These are phyloP conservation scores for Pseudanteris insignis DNA, from an alignment of 2,888 invertebrate genomes.

Conservation along the genomic window DNA sequence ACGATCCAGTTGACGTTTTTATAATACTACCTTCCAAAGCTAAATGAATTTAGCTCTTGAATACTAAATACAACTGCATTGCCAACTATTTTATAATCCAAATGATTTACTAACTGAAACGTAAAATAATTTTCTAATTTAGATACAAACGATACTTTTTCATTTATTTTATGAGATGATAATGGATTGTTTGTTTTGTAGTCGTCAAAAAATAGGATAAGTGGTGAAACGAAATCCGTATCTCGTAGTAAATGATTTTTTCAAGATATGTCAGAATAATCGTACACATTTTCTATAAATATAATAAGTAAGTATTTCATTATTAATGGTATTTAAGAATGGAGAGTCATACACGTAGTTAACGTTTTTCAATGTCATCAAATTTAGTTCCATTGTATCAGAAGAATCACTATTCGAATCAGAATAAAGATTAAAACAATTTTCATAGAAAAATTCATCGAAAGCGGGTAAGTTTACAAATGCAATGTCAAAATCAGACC, in stretches of 20 bases:
- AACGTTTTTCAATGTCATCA: too few species aligned
- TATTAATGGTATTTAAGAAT: too few species aligned
- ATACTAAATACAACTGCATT: constrained; percentile 36
- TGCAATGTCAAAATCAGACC: too few species aligned
- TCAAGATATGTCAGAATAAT: too few species aligned
- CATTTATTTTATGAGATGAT: neutral
- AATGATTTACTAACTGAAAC: constrained; percentile 36
- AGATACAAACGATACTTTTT: constrained; percentile 35
- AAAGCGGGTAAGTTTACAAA: too few species aligned
- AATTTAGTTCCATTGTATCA: too few species aligned
- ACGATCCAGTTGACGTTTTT: neutral
- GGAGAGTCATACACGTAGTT: too few species aligned
- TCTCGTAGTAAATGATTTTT: neutral
- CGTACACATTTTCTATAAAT: too few species aligned
- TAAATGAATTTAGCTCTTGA: neutral
- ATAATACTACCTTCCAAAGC: constrained; percentile 23
- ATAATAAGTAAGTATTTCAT: too few species aligned
- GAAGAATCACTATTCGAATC: too few species aligned
- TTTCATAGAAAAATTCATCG: too few species aligned
- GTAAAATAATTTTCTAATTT: constrained; percentile 41
- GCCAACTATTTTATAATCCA: constrained; percentile 25
- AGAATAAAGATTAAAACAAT: too few species aligned
- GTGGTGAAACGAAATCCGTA: neutral
- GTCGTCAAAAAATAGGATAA: constrained; percentile 2
- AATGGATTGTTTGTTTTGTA: constrained; percentile 9